A percentile compares a stretch with the other conserved stretches of the same genome.
These are phyloP conservation scores for Drosophila paulistorum DNA, from an alignment of 1,140 invertebrate genomes.

Conservation along the genomic window DNA sequence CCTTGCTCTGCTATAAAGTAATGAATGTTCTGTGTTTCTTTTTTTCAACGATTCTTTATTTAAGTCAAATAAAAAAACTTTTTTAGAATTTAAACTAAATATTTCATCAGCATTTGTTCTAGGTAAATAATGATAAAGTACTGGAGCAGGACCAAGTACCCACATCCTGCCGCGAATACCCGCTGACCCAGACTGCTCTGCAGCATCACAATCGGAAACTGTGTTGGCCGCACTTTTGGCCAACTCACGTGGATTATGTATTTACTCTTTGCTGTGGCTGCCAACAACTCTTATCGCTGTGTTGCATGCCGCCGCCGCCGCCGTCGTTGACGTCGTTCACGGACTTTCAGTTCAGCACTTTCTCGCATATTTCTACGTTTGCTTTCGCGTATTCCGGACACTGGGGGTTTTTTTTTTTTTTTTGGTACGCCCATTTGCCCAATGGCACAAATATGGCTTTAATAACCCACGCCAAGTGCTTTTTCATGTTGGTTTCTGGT, in stretches of 20 bases:
- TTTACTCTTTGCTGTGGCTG: slow-evolving; percentile 53
- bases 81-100: not conserved
- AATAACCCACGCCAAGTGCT: slow-evolving; percentile 56
- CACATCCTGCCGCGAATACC: too few species aligned
- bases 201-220: slow-evolving; percentile 11
- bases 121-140: not conserved
- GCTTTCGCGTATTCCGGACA: slow-evolving; percentile 8
- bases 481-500: slow-evolving; percentile 65
- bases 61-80: not conserved
- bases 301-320: slow-evolving; percentile 40
- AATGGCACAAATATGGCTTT: slow-evolving; percentile 73
- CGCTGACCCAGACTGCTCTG: slow-evolving; percentile 2
- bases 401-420: slow-evolving; percentile 18
- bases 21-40: not conserved
- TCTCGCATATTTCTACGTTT: slow-evolving; percentile 33
- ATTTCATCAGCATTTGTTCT: not conserved
- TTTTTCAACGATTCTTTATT: not conserved
- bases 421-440: slow-evolving; percentile 17
- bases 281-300: slow-evolving; percentile 48
- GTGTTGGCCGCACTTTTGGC: slow-evolving; percentile 15
- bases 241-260: slow-evolving; percentile 68
- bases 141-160: too few species aligned
- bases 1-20: slow-evolving; percentile 91
- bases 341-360: slow-evolving; percentile 28
- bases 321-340: slow-evolving; percentile 20